Percentiles rank a stretch among this genome's conserved stretches.
Evolutionary conservation across 2,113 vertebrate species (phyloP).

Genomic region (Fregata magnificens): DNA sequence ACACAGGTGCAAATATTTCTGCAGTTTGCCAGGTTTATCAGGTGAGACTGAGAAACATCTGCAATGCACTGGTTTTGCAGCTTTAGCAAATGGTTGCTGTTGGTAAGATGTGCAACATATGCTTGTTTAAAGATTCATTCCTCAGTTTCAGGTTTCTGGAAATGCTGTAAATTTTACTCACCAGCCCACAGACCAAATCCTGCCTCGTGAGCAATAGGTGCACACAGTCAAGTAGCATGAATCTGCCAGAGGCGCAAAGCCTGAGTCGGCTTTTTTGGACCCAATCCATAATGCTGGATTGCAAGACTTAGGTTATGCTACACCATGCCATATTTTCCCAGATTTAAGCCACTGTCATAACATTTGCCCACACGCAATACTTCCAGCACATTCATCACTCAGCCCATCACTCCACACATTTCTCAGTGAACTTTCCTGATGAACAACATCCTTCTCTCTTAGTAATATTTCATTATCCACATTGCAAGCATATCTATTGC

Average conservation of each 20-base stretch:
- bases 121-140: slow-evolving; percentile 9
- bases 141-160: neutral
- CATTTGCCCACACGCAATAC: neutral
- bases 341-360: neutral
- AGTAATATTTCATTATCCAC: neutral
- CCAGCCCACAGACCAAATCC: neutral
- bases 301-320: neutral
- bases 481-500: neutral
- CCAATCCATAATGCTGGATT: neutral
- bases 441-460: neutral
- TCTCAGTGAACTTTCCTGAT: neutral
- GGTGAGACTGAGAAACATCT: neutral
- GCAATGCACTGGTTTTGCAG: neutral
- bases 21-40: neutral
- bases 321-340: neutral
- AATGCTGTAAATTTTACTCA: slow-evolving; percentile 27
- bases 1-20: neutral
- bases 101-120: neutral
- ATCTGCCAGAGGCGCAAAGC: slow-evolving; percentile 18
- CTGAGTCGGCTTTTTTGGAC: slow-evolving; percentile 21
- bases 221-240: neutral
- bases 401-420: neutral
- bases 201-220: neutral
- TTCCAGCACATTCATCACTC: neutral
- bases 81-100: neutral